phyloP scores from a whole-genome alignment of 2,888 invertebrate species.

The Tromatobia lineatoria region DNA sequence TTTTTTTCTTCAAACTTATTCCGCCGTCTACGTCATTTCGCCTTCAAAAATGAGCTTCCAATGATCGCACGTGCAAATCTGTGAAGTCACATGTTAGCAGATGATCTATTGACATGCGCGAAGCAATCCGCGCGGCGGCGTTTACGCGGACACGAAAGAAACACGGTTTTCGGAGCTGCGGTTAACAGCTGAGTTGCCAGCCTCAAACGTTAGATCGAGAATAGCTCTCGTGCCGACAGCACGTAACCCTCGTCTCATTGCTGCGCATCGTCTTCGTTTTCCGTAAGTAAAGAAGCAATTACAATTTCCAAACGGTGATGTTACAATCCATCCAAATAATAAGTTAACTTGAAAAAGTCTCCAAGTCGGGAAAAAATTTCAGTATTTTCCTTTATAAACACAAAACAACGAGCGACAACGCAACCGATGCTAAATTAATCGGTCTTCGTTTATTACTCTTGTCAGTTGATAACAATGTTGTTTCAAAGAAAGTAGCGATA shows the following conservation, averaged over 20 bases:
- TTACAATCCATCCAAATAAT: not conserved
- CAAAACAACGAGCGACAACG: not conserved
- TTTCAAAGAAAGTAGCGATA: not conserved
- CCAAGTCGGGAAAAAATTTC: too few relatives aligned
- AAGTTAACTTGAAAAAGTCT: not conserved
- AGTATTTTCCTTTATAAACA: not conserved
- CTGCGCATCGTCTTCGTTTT: not conserved
- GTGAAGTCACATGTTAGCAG: not conserved
- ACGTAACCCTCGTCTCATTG: not conserved
- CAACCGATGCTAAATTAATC: not conserved
- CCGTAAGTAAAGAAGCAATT: not conserved
- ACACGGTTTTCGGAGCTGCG: not conserved
- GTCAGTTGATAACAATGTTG: not conserved
- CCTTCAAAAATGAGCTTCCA: not conserved
- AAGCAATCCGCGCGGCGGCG: not conserved
- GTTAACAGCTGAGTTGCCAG: not conserved
- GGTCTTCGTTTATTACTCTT: not conserved
- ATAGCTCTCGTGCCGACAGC: not conserved
- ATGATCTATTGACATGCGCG: conserved; percentile 21
- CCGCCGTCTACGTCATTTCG: not conserved
- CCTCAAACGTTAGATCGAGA: not conserved
- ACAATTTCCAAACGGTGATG: too few relatives aligned
- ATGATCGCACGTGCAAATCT: not conserved
- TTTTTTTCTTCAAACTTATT: not conserved
- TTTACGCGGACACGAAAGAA: not conserved